Percentiles rank a stretch among this genome's conserved stretches.
Evolutionary conservation across 2,888 invertebrate genomes (phyloP).

Genomic region (Baccha elongata): DNA sequence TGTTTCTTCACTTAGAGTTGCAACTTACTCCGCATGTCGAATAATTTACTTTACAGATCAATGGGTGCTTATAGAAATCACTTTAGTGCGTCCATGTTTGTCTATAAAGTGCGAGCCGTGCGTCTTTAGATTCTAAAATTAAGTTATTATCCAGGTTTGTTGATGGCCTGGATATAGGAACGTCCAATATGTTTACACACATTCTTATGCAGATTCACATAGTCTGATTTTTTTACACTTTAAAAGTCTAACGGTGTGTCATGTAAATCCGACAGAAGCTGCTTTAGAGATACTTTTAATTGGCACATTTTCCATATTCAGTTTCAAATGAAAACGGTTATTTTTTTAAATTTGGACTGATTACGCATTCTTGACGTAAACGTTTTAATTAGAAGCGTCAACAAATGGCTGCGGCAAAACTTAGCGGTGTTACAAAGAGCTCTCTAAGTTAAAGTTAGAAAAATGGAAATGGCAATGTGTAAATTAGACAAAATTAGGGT

Average conservation of each 20-base stretch:
- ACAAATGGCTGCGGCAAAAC: background rate
- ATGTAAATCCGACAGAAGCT: slow-evolving; percentile 36
- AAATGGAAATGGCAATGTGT: background rate
- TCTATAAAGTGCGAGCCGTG: slow-evolving; percentile 14
- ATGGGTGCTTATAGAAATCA: slow-evolving; percentile 35
- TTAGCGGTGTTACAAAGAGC: slow-evolving; percentile 23
- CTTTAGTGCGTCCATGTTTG: slow-evolving; percentile 38
- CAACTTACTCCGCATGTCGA: slow-evolving; percentile 1
- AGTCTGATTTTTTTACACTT: slow-evolving; percentile 21
- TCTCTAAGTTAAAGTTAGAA: background rate
- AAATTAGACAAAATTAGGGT: slow-evolving; percentile 31
- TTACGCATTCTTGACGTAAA: slow-evolving; percentile 35
- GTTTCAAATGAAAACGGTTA: slow-evolving; percentile 11
- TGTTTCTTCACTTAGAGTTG: slow-evolving; percentile 16
- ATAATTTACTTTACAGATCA: slow-evolving; percentile 41
- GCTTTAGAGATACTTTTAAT: slow-evolving; percentile 47
- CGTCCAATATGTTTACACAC: slow-evolving; percentile 27
- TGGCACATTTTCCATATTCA: slow-evolving; percentile 46
- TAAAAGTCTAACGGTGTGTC: slow-evolving; percentile 28
- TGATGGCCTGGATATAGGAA: background rate
- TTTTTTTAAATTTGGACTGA: slow-evolving; percentile 23
- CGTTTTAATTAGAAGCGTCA: slow-evolving; percentile 50
- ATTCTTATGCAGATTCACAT: slow-evolving; percentile 66
- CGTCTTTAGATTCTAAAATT: slow-evolving; percentile 48
- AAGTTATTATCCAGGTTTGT: slow-evolving; percentile 62